A percentile compares a stretch with the other conserved stretches of the same genome.
Conservation (phyloP, 2,797 vertebrate genomes). For the Urophycis tenuis region DNA sequence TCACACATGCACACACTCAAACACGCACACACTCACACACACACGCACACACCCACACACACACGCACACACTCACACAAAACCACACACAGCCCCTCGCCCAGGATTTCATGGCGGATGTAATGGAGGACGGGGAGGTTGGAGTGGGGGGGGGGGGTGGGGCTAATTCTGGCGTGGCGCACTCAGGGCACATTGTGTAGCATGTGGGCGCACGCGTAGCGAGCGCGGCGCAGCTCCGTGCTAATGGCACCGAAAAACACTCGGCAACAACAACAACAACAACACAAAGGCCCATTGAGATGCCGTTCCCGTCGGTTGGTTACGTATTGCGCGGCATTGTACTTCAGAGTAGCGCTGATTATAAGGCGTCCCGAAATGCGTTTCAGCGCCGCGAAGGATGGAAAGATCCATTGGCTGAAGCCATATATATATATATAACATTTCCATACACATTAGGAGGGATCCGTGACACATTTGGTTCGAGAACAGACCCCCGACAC, state of each 20-base stretch:
- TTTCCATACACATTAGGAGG: neutral
- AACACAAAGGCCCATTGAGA: neutral
- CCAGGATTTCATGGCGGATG: neutral
- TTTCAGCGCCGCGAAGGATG: neutral
- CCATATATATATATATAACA: neutral
- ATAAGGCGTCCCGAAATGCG: neutral
- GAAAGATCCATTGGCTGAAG: neutral
- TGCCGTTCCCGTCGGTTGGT: neutral
- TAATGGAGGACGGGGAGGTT: neutral
- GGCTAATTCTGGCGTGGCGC: neutral
- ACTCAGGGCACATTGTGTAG: neutral
- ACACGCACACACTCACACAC: slow-evolving; percentile 21
- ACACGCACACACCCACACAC: slow-evolving; percentile 12
- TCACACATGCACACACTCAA: slow-evolving; percentile 39
- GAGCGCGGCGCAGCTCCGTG: neutral
- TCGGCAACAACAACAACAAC: neutral
- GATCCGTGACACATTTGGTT: neutral
- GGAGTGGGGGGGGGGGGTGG: too few species aligned
- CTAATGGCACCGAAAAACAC: neutral
- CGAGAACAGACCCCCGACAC: neutral
- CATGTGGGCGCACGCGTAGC: neutral
- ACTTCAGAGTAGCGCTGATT: neutral
- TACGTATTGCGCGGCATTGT: neutral
- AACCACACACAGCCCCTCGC: slow-evolving; percentile 11
- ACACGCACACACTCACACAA: slow-evolving; percentile 26